These are phyloP conservation scores for Eptesicus fuscus DNA, from an alignment of 2,113 vertebrate genomes.

Conservation along the genomic window DNA sequence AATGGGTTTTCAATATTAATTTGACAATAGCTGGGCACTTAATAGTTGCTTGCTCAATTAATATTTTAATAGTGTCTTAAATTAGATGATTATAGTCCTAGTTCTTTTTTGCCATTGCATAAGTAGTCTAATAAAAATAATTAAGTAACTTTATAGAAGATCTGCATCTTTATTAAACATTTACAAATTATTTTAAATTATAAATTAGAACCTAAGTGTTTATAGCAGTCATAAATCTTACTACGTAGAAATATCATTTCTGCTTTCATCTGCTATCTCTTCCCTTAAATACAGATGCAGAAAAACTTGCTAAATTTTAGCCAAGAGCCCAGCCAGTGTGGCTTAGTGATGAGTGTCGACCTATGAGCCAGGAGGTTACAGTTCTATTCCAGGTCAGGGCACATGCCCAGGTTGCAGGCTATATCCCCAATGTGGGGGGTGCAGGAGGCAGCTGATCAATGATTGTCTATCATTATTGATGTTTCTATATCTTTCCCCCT, in stretches of 20 bases:
- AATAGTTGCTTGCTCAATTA: not conserved
- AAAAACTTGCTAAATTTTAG: not conserved
- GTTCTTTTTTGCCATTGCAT: not conserved
- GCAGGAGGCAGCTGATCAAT: no score
- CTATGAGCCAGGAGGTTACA: no score
- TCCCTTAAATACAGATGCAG: not conserved
- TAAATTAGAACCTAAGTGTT: not conserved
- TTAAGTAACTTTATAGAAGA: not conserved
- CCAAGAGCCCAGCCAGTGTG: not conserved
- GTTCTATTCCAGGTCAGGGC: no score
- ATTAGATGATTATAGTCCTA: not conserved
- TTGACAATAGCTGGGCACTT: not conserved
- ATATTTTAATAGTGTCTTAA: not conserved
- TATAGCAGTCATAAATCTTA: not conserved
- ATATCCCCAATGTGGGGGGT: no score
- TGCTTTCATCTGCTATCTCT: not conserved
- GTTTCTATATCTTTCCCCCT: no score
- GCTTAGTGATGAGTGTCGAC: no score
- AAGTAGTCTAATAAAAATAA: not conserved
- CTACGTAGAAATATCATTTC: not conserved
- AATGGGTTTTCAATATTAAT: not conserved
- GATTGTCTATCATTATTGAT: no score
- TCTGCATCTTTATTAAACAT: not conserved
- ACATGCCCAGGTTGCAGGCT: no score
- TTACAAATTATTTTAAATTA: not conserved